Conservation (phyloP, 2,797 vertebrate genomes). For the Rhinoraja longicauda region DNA sequence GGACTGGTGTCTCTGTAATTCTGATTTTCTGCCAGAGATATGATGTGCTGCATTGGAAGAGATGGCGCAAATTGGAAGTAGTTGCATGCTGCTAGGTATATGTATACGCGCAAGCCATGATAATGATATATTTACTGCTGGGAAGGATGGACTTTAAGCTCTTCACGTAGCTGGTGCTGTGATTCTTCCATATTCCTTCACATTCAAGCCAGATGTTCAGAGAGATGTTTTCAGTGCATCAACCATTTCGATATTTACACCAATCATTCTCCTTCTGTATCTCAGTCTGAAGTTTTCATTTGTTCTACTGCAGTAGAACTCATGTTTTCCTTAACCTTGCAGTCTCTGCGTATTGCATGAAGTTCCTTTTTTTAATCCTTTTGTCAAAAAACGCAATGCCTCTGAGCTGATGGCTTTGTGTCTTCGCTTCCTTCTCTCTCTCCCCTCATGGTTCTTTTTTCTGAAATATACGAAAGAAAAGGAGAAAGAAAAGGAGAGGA, state of each 20-base stretch:
- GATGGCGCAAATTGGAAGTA: too few species aligned
- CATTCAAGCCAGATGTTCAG: not conserved
- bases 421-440: too few species aligned
- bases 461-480: too few species aligned
- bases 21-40: not conserved
- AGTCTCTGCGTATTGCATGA: not conserved
- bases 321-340: not conserved
- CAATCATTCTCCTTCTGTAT: not conserved
- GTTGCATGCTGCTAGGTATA: too few species aligned
- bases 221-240: not conserved
- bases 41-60: not conserved
- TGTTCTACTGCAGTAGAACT: not conserved
- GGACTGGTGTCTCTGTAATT: not conserved
- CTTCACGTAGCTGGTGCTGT: not conserved
- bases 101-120: too few species aligned
- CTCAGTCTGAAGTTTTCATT: not conserved
- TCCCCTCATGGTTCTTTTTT: too few species aligned
- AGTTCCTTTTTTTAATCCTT: too few species aligned
- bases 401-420: too few species aligned
- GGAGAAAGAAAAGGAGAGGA: too few species aligned
- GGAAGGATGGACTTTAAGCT: too few species aligned
- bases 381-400: too few species aligned
- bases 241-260: not conserved
- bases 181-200: not conserved
- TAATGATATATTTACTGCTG: too few species aligned